These are phyloP conservation scores for Pluvialis apricaria DNA, from an alignment of 2,113 vertebrate species.

Conservation along the genomic window DNA sequence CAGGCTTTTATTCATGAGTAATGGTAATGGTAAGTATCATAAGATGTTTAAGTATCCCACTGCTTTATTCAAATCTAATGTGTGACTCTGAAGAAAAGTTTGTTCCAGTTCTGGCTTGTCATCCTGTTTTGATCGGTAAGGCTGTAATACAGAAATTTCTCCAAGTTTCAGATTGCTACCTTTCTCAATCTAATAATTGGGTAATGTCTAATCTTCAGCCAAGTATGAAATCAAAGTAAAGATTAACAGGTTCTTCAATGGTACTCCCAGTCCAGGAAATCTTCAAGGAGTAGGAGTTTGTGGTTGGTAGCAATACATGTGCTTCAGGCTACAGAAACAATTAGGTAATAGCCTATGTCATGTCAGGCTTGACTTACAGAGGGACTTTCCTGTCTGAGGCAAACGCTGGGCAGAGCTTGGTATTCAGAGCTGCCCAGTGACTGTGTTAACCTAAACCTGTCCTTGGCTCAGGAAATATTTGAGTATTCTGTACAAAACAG, in stretches of 20 bases:
- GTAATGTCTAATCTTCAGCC: neutral
- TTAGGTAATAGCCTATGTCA: neutral
- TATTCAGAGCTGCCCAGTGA: neutral
- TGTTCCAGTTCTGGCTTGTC: neutral
- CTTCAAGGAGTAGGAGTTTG: neutral
- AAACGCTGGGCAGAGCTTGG: neutral
- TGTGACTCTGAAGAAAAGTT: neutral
- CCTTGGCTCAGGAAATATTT: constrained; percentile 14
- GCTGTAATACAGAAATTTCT: neutral
- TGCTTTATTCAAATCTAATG: neutral
- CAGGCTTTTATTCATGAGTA: neutral
- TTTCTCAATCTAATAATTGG: neutral
- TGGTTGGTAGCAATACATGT: neutral
- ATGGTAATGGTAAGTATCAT: neutral
- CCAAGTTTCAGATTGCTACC: neutral
- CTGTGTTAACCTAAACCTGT: neutral
- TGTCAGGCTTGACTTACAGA: neutral
- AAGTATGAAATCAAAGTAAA: neutral
- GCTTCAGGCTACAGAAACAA: neutral
- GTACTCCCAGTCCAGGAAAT: neutral
- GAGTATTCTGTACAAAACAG: neutral
- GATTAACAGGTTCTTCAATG: neutral
- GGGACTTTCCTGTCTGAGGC: neutral
- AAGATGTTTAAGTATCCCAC: neutral
- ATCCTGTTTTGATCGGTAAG: neutral